phyloP scores from a whole-genome alignment of 2,113 vertebrate genomes.

The Serinus canaria region DNA sequence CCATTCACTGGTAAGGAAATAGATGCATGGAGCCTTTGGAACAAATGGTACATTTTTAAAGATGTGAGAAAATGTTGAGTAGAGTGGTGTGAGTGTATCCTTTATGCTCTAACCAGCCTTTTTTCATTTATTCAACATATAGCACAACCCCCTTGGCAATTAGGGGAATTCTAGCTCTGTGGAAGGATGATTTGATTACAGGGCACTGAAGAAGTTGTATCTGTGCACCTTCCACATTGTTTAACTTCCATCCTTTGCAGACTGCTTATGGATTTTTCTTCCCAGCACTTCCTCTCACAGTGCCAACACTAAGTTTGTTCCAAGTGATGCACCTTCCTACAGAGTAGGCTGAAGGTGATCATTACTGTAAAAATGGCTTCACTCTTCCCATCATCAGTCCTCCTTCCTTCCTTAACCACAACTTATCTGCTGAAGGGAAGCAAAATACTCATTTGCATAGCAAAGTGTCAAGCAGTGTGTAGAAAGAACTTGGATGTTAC shows the following conservation, averaged over 20 bases:
- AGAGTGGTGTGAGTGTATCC: not conserved
- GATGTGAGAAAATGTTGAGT: accelerated
- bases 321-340: not conserved
- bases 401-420: not conserved
- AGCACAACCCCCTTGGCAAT: not conserved
- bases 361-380: not conserved
- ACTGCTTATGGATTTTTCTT: not conserved
- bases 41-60: not conserved
- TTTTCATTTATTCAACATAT: not conserved
- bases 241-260: not conserved
- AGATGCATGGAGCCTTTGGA: not conserved
- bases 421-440: not conserved
- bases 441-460: not conserved
- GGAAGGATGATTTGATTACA: not conserved
- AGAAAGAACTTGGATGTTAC: not conserved
- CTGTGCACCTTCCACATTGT: not conserved
- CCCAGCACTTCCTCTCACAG: not conserved
- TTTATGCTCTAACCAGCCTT: not conserved
- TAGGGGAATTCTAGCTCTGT: not conserved
- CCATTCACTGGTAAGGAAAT: not conserved
- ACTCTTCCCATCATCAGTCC: not conserved
- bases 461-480: not conserved
- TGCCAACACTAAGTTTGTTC: not conserved
- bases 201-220: not conserved
- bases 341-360: not conserved